Percentiles rank a stretch among this genome's conserved stretches.
Conservation (phyloP, 2,797 vertebrate species). For the Bradypodion ventrale region DNA sequence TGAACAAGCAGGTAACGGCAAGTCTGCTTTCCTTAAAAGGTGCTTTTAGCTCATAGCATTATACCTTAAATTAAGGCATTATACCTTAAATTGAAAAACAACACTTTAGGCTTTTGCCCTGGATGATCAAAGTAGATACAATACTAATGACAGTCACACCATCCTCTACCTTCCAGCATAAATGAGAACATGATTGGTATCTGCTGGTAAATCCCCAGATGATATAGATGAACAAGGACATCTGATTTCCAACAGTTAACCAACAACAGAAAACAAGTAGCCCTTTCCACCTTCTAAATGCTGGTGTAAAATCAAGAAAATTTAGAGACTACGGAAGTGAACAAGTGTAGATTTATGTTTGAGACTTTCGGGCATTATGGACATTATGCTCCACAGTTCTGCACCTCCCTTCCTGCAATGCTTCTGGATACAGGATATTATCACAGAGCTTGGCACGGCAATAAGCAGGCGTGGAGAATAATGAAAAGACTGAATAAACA, state of each 20-base stretch:
- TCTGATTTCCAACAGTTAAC: background rate
- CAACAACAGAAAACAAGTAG: background rate
- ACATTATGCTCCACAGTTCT: background rate
- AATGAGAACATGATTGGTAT: background rate
- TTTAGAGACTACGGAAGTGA: background rate
- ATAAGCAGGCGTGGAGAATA: no score
- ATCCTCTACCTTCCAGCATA: background rate
- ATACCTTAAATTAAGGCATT: background rate
- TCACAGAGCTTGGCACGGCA: no score
- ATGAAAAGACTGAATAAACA: no score
- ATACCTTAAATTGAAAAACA: slow-evolving; percentile 2
- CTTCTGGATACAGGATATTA: no score
- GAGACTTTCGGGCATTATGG: background rate
- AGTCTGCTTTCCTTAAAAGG: background rate
- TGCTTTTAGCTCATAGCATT: background rate
- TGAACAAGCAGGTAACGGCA: background rate
- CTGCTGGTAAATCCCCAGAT: background rate
- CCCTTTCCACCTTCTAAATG: background rate
- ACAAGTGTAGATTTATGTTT: background rate
- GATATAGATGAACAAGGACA: background rate
- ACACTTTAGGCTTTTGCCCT: background rate
- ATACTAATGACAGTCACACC: background rate
- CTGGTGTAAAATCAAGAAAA: background rate
- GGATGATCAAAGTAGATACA: background rate
- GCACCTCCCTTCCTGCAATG: background rate